These are phyloP conservation scores for Lepidonotus clava DNA, from an alignment of 2,888 invertebrate species.

Conservation along the genomic window DNA sequence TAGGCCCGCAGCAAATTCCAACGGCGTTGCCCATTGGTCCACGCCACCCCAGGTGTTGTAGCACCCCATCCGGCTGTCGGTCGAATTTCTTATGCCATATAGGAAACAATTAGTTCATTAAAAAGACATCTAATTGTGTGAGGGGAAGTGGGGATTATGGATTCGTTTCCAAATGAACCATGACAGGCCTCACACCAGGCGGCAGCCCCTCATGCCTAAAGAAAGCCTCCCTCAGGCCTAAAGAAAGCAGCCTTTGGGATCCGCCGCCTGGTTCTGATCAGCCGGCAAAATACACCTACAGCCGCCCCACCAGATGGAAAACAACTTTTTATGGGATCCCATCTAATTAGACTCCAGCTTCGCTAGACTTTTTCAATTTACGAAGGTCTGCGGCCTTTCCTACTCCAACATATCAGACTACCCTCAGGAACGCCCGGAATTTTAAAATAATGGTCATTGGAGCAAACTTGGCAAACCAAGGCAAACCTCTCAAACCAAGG, in stretches of 20 bases:
- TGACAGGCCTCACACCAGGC: neutral
- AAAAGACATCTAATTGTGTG: neutral
- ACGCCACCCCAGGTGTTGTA: neutral
- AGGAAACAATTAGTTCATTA: constrained; percentile 46
- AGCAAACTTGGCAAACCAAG: too few relatives aligned
- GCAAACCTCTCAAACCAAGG: too few relatives aligned
- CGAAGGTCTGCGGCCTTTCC: constrained; percentile 29
- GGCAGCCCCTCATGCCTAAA: too few relatives aligned
- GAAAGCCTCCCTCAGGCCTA: too few relatives aligned
- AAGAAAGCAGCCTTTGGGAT: too few relatives aligned
- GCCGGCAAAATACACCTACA: neutral
- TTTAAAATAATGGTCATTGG: neutral
- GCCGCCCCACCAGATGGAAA: neutral
- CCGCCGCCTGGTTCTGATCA: constrained; percentile 10
- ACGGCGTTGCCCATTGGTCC: neutral
- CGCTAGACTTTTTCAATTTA: constrained; percentile 8
- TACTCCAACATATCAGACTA: neutral
- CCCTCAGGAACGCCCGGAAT: constrained; percentile 17
- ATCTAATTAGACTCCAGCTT: neutral
- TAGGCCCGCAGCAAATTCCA: neutral
- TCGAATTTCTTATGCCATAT: constrained; percentile 39
- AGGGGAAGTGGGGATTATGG: neutral
- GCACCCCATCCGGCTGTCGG: neutral
- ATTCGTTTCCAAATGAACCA: neutral
- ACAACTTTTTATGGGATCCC: neutral